A percentile compares a stretch with the other conserved stretches of the same genome.
These are phyloP conservation scores for Sylvietta virens DNA, from an alignment of 2,113 vertebrate species.

Conservation along the genomic window DNA sequence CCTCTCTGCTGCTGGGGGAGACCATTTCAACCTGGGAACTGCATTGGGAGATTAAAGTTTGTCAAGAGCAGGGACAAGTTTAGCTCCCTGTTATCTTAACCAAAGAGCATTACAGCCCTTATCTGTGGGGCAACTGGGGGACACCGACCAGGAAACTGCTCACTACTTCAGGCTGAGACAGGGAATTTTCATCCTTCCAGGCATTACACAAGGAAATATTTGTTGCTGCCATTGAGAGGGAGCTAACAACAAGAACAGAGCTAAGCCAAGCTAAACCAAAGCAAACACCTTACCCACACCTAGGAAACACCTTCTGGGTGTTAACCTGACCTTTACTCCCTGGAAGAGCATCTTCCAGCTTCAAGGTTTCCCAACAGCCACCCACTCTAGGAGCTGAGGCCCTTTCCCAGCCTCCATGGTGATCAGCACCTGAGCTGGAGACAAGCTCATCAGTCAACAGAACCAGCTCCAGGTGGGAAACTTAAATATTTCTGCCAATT, in stretches of 20 bases:
- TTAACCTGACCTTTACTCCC: not conserved
- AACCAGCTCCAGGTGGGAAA: not conserved
- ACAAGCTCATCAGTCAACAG: not conserved
- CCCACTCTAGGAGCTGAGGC: fast-evolving
- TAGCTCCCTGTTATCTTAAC: not conserved
- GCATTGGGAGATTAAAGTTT: not conserved
- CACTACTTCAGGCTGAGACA: not conserved
- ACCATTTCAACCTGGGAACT: not conserved
- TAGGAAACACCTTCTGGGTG: not conserved
- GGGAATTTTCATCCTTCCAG: not conserved
- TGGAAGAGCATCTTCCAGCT: not conserved
- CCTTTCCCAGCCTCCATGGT: not conserved
- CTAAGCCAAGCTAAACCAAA: not conserved
- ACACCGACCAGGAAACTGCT: not conserved
- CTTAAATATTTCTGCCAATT: not conserved
- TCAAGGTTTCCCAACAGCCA: not conserved
- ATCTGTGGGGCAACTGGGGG: not conserved
- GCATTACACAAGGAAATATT: not conserved
- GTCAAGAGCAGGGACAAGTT: not conserved
- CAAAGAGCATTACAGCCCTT: not conserved
- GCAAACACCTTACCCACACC: not conserved
- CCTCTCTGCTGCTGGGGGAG: not conserved
- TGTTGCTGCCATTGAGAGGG: not conserved
- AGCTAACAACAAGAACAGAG: fast-evolving
- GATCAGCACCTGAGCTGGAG: not conserved